Percentiles rank a stretch among this genome's conserved stretches.
Evolutionary conservation across 2,797 vertebrate species (phyloP).

Genomic region (Sebastes hubbsi): DNA sequence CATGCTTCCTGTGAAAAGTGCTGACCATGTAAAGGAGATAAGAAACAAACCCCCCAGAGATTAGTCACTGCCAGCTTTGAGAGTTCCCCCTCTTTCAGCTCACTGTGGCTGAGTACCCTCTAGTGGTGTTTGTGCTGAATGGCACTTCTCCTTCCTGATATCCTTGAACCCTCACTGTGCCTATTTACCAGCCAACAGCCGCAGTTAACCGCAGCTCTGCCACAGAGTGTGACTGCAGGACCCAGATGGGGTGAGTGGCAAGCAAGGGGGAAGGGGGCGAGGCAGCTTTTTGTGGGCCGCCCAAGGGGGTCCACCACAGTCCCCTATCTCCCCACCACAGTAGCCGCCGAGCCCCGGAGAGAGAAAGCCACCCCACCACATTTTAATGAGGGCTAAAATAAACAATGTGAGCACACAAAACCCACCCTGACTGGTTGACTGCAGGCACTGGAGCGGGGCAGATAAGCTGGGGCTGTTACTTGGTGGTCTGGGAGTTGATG

Average conservation of each 20-base stretch:
- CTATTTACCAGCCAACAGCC: constrained; percentile 70
- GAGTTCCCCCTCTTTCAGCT: background rate
- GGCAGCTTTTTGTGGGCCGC: constrained; percentile 68
- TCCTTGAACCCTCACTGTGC: constrained; percentile 52
- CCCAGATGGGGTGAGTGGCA: constrained; percentile 69
- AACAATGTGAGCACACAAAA: constrained; percentile 76
- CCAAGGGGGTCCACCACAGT: constrained; percentile 76
- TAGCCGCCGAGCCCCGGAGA: constrained; percentile 75
- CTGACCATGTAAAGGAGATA: constrained; percentile 67
- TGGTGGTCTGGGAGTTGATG: constrained; percentile 55
- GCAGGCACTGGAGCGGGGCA: constrained; percentile 54
- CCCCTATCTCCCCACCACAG: constrained; percentile 77
- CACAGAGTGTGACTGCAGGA: constrained; percentile 73
- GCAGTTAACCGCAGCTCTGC: constrained; percentile 75
- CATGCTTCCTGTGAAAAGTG: constrained; percentile 65
- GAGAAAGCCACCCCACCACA: constrained; percentile 76
- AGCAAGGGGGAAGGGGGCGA: constrained; percentile 47
- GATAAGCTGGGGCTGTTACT: constrained; percentile 64
- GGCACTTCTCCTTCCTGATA: background rate
- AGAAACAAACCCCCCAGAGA: constrained; percentile 42
- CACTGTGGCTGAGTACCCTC: constrained; percentile 71
- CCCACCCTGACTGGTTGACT: constrained; percentile 74
- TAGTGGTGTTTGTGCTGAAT: constrained; percentile 53
- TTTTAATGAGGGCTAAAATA: constrained; percentile 80
- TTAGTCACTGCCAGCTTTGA: background rate